Evolutionary conservation across 2,888 invertebrate species (phyloP).

Genomic region (Papilio demoleus): DNA sequence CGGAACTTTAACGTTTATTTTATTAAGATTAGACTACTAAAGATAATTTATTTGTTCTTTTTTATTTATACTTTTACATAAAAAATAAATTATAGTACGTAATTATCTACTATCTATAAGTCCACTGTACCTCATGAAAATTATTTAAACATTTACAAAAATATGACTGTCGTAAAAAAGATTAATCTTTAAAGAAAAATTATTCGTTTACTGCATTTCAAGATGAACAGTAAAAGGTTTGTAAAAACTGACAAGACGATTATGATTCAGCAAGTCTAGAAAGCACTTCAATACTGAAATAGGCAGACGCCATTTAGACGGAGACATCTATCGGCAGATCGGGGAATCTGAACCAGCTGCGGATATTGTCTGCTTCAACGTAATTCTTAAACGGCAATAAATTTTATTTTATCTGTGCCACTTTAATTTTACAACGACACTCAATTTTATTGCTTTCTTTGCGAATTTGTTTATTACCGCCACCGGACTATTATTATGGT

Average conservation of each 20-base stretch:
- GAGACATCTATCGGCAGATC: conserved; percentile 32
- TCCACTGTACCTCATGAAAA: no score
- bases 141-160: no score
- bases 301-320: conserved; percentile 36
- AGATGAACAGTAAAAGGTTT: not conserved
- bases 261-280: conserved; percentile 26
- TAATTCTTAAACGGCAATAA: conserved; percentile 39
- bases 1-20: not conserved
- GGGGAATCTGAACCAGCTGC: conserved; percentile 38
- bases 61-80: no score
- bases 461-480: conserved; percentile 34
- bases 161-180: no score
- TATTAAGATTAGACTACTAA: no score
- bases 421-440: conserved; percentile 40
- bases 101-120: no score
- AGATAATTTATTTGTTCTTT: no score
- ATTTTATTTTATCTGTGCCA: conserved; percentile 38
- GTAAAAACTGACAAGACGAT: conserved; percentile 17
- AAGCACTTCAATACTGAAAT: conserved; percentile 39
- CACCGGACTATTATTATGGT: not conserved
- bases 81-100: no score
- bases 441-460: conserved; percentile 39
- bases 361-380: conserved; percentile 35
- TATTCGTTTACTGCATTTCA: no score
- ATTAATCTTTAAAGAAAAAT: not conserved